Evolutionary conservation across 2,888 invertebrate species (phyloP), one percentile per base, ranked within the genome.

Genomic region (Thalpophila matura): DNA sequence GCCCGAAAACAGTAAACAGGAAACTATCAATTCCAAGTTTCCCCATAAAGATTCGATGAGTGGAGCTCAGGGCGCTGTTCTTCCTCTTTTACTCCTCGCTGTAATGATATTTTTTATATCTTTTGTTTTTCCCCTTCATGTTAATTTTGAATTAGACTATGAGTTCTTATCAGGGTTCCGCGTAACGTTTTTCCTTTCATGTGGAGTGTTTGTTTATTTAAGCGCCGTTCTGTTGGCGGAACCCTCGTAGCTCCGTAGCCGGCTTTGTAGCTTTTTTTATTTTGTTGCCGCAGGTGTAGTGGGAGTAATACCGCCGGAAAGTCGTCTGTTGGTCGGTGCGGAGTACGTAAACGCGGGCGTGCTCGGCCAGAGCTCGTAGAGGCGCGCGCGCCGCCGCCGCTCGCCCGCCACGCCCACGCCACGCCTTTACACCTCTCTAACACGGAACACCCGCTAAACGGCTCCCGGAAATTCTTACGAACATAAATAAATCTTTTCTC

Each of bases 291-390:
- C 95, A 95, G 95, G 95, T 95, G 91, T 96, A 92, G 95, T 96
- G 95, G 96, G 96, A 93, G 95, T 96, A 84, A 91, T 96, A 91
- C 91, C 93, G 84, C 95, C 96, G 92, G 96, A 96, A 93, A 96
- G 95, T 92, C 95, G 96, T 87, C 95, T 93, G 87, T 91, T 96
- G 94, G 95, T 96, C 88, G 95, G 96, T 89, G 95, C 95, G 88
- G 96, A 96, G 95, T 96, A 95, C 91, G 91, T 96, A 91, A 94
- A 89, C 89, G 89, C 91, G 87, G 90, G 91, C 85, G 89, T 89
- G 89, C 91, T 96, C 89, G 95, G 95, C 77, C 95, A 95, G 86
- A 90, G 94, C 86, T 91, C 95, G 85, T 94, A 91, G 86, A 91
- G 86, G 83, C 82, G 80, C 68, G 47, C 82, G 72, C 83, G 85